Conservation (phyloP, 2,113 vertebrate species). For the Thunnus maccoyii region DNA sequence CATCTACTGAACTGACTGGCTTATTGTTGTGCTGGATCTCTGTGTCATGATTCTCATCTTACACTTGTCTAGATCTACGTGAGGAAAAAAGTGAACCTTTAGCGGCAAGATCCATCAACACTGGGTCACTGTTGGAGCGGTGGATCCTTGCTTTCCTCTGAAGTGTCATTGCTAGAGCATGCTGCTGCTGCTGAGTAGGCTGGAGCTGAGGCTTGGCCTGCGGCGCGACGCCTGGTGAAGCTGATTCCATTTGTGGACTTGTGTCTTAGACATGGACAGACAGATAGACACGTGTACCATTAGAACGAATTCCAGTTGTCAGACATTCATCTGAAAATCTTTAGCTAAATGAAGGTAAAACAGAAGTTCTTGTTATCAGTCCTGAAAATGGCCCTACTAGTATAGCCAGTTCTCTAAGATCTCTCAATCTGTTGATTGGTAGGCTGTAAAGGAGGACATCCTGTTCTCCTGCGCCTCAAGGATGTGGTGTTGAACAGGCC, state of each 20-base stretch:
- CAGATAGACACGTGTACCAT: neutral
- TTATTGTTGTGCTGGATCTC: too few species aligned
- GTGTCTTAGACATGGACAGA: neutral
- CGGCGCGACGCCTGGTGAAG: neutral
- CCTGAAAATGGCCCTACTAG: too few species aligned
- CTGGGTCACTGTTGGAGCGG: conserved; percentile 86
- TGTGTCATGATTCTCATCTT: too few species aligned
- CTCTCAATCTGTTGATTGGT: too few species aligned
- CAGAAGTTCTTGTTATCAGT: too few species aligned
- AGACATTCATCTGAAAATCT: neutral
- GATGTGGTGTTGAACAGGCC: too few species aligned
- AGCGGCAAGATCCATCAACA: conserved; percentile 72
- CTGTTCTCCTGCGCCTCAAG: too few species aligned
- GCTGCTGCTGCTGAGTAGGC: conserved; percentile 1
- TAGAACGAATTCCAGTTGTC: neutral
- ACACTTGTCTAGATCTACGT: too few species aligned
- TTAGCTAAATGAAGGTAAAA: too few species aligned
- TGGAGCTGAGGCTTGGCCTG: neutral
- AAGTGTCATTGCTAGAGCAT: neutral
- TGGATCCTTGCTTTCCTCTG: conserved; percentile 56
- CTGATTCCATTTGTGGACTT: neutral
- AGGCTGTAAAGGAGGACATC: too few species aligned
- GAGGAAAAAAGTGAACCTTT: conserved; percentile 81
- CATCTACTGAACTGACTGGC: too few species aligned
- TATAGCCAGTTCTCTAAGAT: too few species aligned